A percentile compares a stretch with the other conserved stretches of the same genome.
These are phyloP conservation scores for Valencia hispanica DNA, from an alignment of 2,797 vertebrate species.

Conservation along the genomic window DNA sequence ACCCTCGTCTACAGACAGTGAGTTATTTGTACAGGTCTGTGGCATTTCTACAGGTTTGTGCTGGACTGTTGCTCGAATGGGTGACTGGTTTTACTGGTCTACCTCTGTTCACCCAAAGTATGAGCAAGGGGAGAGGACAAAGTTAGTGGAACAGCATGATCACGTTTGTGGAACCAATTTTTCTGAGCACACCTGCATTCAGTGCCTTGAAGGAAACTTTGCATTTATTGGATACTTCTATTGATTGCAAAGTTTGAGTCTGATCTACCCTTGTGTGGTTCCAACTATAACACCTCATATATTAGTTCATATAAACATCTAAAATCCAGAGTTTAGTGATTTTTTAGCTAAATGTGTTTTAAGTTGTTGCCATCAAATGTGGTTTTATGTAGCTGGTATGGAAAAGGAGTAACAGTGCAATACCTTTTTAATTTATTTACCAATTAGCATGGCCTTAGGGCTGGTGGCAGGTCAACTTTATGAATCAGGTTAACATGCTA, in stretches of 20 bases:
- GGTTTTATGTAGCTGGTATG: constrained; percentile 24
- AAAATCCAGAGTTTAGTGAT: constrained; percentile 22
- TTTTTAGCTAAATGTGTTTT: constrained; percentile 51
- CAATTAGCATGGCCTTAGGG: constrained; percentile 47
- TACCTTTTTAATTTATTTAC: constrained; percentile 60
- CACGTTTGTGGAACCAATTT: constrained; percentile 53
- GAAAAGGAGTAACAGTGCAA: constrained; percentile 52
- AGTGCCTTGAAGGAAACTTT: constrained; percentile 32
- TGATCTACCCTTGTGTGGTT: constrained; percentile 7
- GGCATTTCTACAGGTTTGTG: constrained; percentile 67
- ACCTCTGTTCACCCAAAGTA: constrained; percentile 34
- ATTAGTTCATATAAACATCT: constrained; percentile 39
- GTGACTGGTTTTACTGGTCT: constrained; percentile 80
- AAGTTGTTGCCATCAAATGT: constrained; percentile 43
- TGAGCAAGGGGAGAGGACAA: constrained; percentile 32
- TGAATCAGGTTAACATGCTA: constrained; percentile 54
- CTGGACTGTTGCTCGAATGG: constrained; percentile 73
- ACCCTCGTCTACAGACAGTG: constrained; percentile 63
- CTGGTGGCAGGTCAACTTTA: constrained; percentile 37
- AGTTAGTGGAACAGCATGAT: constrained; percentile 48
- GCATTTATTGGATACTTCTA: constrained; percentile 36
- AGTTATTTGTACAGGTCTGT: constrained; percentile 74
- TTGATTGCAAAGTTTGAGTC: constrained; percentile 44
- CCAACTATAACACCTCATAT: constrained; percentile 40
- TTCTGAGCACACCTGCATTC: constrained; percentile 41